A percentile compares a stretch with the other conserved stretches of the same genome.
phyloP scores from a whole-genome alignment of 2,797 vertebrate genomes.

The Danio kyathit region DNA sequence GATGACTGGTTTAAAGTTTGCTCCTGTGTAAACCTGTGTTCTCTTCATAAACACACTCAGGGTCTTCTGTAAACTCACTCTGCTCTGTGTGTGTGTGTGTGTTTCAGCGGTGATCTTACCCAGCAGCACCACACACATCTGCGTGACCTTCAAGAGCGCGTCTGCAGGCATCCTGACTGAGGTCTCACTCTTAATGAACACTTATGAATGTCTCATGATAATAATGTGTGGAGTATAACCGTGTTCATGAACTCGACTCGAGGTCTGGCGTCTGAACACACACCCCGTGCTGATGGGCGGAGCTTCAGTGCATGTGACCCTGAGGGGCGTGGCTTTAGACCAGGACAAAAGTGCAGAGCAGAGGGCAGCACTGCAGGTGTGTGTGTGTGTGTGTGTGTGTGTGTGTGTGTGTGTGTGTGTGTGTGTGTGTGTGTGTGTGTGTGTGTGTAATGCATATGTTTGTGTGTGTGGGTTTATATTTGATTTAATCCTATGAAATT shows the following conservation, averaged over 20 bases:
- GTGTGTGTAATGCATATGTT: too few relatives aligned
- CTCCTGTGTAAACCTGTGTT: too few relatives aligned
- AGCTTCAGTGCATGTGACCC: constrained; percentile 84
- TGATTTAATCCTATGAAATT: background rate
- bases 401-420: too few relatives aligned
- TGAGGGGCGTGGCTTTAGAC: constrained; percentile 85
- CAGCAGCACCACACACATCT: constrained; percentile 76
- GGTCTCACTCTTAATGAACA: constrained; percentile 59
- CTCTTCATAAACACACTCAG: too few relatives aligned
- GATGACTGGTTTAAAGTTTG: too few relatives aligned
- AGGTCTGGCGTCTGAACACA: constrained; percentile 87
- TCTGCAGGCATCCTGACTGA: constrained; percentile 85
- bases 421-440: constrained; percentile 24
- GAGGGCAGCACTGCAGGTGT: constrained; percentile 85
- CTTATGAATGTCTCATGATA: too few relatives aligned
- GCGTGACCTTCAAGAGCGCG: constrained; percentile 86
- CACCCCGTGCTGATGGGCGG: constrained; percentile 89
- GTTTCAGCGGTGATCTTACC: constrained; percentile 87
- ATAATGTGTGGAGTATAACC: too few relatives aligned
- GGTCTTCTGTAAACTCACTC: too few relatives aligned
- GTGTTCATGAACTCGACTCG: too few relatives aligned
- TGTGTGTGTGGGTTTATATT: background rate
- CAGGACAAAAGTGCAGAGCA: constrained; percentile 80
- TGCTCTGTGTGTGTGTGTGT: background rate
- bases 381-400: constrained; percentile 32